Evolutionary conservation across 2,888 invertebrate species (phyloP), one percentile per base, ranked within the genome.

Genomic region (Cosmia trapezina): DNA sequence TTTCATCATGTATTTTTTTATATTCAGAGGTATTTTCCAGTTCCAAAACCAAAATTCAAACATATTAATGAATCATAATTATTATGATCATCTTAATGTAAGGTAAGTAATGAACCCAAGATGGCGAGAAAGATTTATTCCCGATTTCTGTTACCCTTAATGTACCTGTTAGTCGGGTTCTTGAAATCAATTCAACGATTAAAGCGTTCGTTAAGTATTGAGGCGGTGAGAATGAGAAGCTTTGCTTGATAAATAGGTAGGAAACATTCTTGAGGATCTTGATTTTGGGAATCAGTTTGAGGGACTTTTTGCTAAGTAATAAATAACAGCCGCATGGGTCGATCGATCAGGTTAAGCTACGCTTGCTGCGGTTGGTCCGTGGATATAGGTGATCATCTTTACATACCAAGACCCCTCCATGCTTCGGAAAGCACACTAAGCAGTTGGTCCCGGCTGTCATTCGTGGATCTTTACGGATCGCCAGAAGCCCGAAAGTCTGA

Each of bases 151-250:
- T 68, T 37, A 68, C 47, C n/a, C 60, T 41, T 68, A 70, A 64
- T 47, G 68, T 74, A 70, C 61, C 83, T 74, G 70, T 80, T 80
- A 76, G 74, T 63, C 59, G 65, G 62, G 61, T 57, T 62, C 73
- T 83, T 72, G 66, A 76, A 85, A 85, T 83, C 83, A 83, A 83
- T 80, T 80, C 74, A 64, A 61, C 68, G 64, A 84, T 82, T 84
- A 61, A 74, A 76, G 57, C 64, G 63, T 62, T 61, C 70, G 54
- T 54, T 76, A 62, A 43, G 64, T 59, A 59, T 49, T 43, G 22
- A 70, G 68, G 53, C 51, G 41, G 62, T 54, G 54, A 12, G 45
- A 70, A 73, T 56, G 22, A 67, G 56, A 65, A 53, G 14, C 64
- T 72, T 37, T 70, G 61, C 56, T 73, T 73, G 49, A 62, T 67